Evolutionary conservation across 2,113 vertebrate genomes (phyloP), one percentile per base, ranked within the genome.

Genomic region (Tenrec ecaudatus): DNA sequence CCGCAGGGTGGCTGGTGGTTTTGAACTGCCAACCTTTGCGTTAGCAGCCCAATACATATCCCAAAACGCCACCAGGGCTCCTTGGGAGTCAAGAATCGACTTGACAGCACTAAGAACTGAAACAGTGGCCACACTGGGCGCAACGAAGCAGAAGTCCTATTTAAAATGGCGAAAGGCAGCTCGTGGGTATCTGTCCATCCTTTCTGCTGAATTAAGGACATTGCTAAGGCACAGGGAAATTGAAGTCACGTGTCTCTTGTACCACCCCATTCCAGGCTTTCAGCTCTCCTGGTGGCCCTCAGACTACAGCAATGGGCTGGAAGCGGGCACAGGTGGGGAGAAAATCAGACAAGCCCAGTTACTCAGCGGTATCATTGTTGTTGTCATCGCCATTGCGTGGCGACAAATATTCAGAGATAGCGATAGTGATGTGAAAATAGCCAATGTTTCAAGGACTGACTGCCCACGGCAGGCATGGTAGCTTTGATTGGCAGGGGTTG

Each of bases 391-490:
- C 47, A 53, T 53, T 53, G 47, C 11, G 47, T 53, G 47, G 4
- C 47, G 12, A 53, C 47, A 10, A 10, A 53, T 76, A 80, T 82
- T 95, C 75, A 94, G 53, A 90, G 62, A 79, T 31, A 82, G 81
- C 40, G 89, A 33, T 38, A 76, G n/a, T 5, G 84, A 89, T 64
- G 94, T 92, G 94, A 90, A 89, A 96, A 53, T 53, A 53, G 9
- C 47, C 47, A 53, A 14, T 14, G 47, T 53, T 14, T 53, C 11
- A 83, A 91, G 81, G 94, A 88, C 40, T 11, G 6, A 68, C 89
- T 95, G 92, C 66, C 33, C 12, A 77, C 22, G 85, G 62, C 29
- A 86, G 57, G 47, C 75, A 66, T 23, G 15, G 33, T 22, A 10
- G 47, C 11, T 10, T 53, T 16, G n/a, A n/a, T 14, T 14, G 87